Evolutionary conservation across 2,888 invertebrate species (phyloP).

Genomic region (Melitaea athalia): DNA sequence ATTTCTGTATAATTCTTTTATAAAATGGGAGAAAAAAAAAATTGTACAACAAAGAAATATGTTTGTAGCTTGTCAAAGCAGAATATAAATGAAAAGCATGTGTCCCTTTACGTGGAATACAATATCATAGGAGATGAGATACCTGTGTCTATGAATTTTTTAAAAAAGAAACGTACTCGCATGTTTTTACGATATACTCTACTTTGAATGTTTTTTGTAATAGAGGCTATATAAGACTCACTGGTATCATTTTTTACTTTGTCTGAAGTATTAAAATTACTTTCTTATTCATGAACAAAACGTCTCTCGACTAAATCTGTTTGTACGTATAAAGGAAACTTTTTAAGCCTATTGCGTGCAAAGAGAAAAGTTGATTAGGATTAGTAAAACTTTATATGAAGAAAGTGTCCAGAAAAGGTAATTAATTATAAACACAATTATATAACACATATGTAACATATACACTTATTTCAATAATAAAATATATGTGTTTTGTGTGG

Average conservation of each 20-base stretch:
- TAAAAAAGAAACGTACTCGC: constrained; percentile 17
- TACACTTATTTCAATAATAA: no score
- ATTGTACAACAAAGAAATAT: constrained; percentile 17
- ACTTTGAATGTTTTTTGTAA: constrained; percentile 14
- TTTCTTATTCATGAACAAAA: not conserved
- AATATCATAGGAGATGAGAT: constrained; percentile 31
- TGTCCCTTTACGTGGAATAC: constrained; percentile 17
- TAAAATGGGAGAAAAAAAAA: constrained; percentile 10
- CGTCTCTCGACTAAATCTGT: not conserved
- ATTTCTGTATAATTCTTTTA: not conserved
- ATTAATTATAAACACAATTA: not conserved
- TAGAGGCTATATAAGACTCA: not conserved
- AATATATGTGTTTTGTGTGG: no score
- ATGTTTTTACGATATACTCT: constrained; percentile 27
- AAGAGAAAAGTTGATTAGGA: not conserved
- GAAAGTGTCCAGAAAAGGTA: not conserved
- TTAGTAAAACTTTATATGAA: not conserved
- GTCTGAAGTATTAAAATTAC: not conserved
- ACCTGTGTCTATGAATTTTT: constrained; percentile 34
- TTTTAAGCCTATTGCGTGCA: constrained; percentile 12
- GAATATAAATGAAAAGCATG: constrained; percentile 36
- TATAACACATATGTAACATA: not conserved
- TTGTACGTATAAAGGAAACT: not conserved
- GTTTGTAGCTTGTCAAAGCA: constrained; percentile 32
- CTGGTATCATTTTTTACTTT: not conserved